Base-by-base conservation (phyloP, 2,113 vertebrate genomes). In the Toxotes chatareus region DNA sequence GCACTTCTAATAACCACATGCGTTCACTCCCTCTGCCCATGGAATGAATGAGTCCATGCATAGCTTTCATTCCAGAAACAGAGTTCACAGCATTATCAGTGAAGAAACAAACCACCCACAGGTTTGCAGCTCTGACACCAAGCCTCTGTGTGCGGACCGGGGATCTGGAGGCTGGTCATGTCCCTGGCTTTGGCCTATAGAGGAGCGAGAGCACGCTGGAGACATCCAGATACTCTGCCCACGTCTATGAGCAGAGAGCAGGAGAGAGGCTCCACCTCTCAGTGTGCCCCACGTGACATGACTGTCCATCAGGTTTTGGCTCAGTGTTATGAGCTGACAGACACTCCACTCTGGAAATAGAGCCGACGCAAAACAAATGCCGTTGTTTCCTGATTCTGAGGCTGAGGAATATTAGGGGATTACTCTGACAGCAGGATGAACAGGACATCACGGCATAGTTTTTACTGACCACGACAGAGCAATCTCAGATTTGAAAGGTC, bases 91-190 rank as follows among this genome's bases (percentile, higher is more conserved):
- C 88, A 70, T 78, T 79, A 80, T 83, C 87, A 60, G 83, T 32
- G 73, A 76, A 88, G 89, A 88, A 90, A 91, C 91, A 94, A 84
- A 91, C 93, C 93, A 79, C 93, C 94, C 88, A 92, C 93, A 47
- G 82, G 76, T 75, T 53, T 21, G 49, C 77, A 61, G 60, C 71
- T 82, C 72, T 80, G 81, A 93, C 87, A 86, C 57, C 40, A 21
- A 78, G 59, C 75, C 84, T 78, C 59, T 91, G 83, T 88, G 76
- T 69, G 34, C 34, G 4, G 66, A 69, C 40, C 40, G 7, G 82
- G 53, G 63, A 65, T 49, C 60, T 31, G 77, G 36, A 47, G 49
- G 46, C 79, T 27, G 80, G 71, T 77, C 19, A 40, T 40, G 49
- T 47, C 73, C 27, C 10, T 42, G 19, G 62, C 47, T 77, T 63